Base-by-base conservation (phyloP, 2,797 vertebrate genomes). In the Argyrosomus regius region DNA sequence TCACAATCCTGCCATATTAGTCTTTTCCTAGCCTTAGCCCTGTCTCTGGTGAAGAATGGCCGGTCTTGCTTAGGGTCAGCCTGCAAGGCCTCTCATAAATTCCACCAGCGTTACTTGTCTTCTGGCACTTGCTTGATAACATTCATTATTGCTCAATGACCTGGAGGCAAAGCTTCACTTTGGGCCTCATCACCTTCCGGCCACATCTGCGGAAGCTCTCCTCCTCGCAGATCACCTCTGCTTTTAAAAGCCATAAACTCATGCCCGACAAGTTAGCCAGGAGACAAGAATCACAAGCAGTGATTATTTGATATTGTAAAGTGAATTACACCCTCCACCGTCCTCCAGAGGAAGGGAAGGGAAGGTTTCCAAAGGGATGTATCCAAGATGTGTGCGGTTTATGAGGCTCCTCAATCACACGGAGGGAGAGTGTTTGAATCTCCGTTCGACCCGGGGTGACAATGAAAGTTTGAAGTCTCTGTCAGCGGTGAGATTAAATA, bases 61-160 rank as follows among this genome's bases (percentile, higher is more conserved):
- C 9, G 58, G 74, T 90, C 79, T 61, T 79, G 81, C 88, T 87
- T 81, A 49, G 85, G 91, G 93, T 94, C 91, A 92, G 86, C 88
- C 89, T 83, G 83, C 93, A 90, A 91, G 92, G 89, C 91, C 90
- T 70, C 87, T 90, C 90, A 90, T 94, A 92, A 94, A 94, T 93
- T 89, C 86, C 72, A 71, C 61, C 80, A 57, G 78, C 39, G 79
- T 88, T 91, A 89, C 89, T 88, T 84, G 88, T 93, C 93, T 90
- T 83, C 88, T 87, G 84, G 89, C 85, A 79, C 89, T 82, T 87
- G 90, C 89, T 90, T 92, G 92, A 93, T 94, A 93, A 93, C 89
- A 89, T 84, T 91, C 90, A 93, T 92, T 93, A 93, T 83, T 91
- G 90, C 89, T 89, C 91, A 89, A 84, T 81, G 86, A 91, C 90